A percentile compares a stretch with the other conserved stretches of the same genome.
phyloP scores from a whole-genome alignment of 2,113 vertebrate species.

The Cinclus mexicanus region DNA sequence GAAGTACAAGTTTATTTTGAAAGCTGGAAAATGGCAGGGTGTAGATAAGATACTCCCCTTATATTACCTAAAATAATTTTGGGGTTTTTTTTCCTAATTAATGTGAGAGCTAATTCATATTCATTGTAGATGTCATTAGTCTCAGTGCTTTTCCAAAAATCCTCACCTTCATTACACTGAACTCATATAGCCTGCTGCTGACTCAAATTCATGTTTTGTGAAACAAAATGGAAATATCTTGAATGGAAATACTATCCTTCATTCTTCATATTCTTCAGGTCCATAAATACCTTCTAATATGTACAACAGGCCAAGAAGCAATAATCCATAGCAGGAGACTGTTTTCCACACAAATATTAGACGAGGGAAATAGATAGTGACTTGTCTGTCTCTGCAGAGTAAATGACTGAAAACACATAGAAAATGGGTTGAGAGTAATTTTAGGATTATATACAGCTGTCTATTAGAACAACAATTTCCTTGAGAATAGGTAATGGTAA shows the following conservation, averaged over 20 bases:
- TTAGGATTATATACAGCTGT: background rate
- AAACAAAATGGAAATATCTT: background rate
- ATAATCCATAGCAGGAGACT: background rate
- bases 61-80: background rate
- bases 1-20: background rate
- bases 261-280: background rate
- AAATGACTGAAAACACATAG: background rate
- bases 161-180: background rate
- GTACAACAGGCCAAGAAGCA: background rate
- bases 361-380: background rate
- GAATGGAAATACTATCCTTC: background rate
- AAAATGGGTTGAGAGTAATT: background rate
- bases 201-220: background rate
- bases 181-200: background rate
- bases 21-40: background rate
- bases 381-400: background rate
- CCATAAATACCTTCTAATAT: background rate
- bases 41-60: background rate
- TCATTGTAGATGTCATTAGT: background rate
- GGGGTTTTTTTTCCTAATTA: background rate
- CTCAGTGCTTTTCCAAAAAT: background rate
- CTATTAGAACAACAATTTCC: background rate
- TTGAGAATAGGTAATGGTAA: background rate
- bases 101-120: background rate
- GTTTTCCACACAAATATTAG: background rate